Evolutionary conservation across 2,888 invertebrate species (phyloP), one percentile per base, ranked within the genome.

Genomic region (Nowickia ferox): DNA sequence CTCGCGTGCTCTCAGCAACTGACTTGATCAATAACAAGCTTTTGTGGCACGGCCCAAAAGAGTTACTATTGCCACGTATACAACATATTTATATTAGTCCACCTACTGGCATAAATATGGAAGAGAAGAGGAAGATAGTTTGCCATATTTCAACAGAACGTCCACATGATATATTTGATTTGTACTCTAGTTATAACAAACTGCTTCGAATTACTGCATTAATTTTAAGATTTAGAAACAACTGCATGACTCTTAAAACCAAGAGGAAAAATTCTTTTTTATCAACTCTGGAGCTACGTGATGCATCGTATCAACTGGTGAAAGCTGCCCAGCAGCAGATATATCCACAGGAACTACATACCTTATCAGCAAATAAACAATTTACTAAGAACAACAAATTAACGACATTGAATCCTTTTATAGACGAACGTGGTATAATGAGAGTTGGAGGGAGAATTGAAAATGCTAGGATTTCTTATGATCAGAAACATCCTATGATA

Each of bases 401-500:
- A 42, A 5, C 51, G 6, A 8, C 46, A 4, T 59, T 88, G 51
- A 40, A 46, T 30, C 87, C 87, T 10, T 88, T 88, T 66, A 69
- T 87, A 10, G 87, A 87, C 38, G 30, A 68, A 10, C 15, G 65
- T 19, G 84, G 86, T 4, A n/a, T 87, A 1, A n/a, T 88, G 13
- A 80, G 87, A 40, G 87, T 87, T 15, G 87, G 87, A 22, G 85
- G 86, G 8, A 84, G 88, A 74, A 46, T 87, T 9, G 51, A 77
- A 5, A 88, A 88, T 17, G 80, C 86, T 10, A 44, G 55, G 9
- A 63, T 88, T 9, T 71, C 63, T 1, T 87, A 85, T 44, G 77
- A 83, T 42, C 84, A 84, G 17, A 87, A 87, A 53, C 86, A 88
- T 76, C 87, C 86, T 9, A 30, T 86, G 9, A 88, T 88, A 15